phyloP scores from a whole-genome alignment of 2,797 vertebrate genomes.

The Syngnathus rostellatus region DNA sequence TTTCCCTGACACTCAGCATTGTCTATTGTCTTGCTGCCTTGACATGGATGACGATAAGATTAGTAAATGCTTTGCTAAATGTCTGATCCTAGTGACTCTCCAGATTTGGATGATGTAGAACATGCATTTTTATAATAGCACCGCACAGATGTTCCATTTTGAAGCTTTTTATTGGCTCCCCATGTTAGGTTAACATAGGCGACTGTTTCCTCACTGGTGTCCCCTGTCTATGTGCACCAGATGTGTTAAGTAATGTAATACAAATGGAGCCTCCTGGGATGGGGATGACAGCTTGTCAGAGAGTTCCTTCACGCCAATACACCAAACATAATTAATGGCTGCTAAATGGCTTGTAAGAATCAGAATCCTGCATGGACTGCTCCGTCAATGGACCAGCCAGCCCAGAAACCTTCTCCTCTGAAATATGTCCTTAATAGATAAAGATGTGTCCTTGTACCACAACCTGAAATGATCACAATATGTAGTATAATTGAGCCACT shows the following conservation, averaged over 20 bases:
- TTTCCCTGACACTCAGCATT: slow-evolving; percentile 3
- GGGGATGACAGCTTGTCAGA: not conserved
- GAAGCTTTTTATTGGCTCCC: not conserved
- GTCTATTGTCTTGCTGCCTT: not conserved
- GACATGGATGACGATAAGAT: not conserved
- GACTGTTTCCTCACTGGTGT: not conserved
- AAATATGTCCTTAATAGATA: not conserved
- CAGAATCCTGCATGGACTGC: not conserved
- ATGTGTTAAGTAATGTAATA: not conserved
- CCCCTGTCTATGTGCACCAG: not conserved
- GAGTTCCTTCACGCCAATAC: not conserved
- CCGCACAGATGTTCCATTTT: not conserved
- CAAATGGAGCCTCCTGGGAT: not conserved
- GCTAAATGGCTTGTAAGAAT: not conserved
- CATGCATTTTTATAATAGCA: not conserved
- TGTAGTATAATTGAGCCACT: too few relatives aligned
- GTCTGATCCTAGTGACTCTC: not conserved
- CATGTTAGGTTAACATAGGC: not conserved
- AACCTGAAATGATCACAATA: not conserved
- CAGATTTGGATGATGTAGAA: not conserved
- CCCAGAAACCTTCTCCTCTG: not conserved
- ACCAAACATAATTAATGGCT: not conserved
- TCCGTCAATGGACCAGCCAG: not conserved
- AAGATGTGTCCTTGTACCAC: not conserved
- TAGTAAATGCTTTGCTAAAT: not conserved